phyloP scores from a whole-genome alignment of 2,797 vertebrate species.

The Sebastes taczanowskii region DNA sequence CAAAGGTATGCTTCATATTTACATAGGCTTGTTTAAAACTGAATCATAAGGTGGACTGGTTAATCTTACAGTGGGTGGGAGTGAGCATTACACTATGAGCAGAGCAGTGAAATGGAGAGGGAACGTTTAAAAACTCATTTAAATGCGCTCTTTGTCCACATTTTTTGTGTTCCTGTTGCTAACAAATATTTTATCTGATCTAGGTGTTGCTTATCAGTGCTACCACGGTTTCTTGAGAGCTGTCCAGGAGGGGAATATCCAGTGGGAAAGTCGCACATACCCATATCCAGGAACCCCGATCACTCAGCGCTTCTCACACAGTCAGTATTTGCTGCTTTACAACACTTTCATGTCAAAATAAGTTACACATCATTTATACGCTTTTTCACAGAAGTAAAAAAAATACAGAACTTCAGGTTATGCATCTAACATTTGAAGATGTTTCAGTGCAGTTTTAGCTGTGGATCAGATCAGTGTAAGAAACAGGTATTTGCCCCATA shows the following conservation, averaged over 20 bases:
- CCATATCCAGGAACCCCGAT: constrained; percentile 99
- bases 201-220: constrained; percentile 98
- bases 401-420: background rate
- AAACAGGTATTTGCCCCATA: background rate
- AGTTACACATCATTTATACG: background rate
- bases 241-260: constrained; percentile 96
- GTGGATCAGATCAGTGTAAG: background rate
- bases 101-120: background rate
- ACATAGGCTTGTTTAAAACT: background rate
- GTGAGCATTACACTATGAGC: background rate
- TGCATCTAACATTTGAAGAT: background rate
- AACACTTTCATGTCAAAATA: background rate
- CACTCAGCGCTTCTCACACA: constrained; percentile 98
- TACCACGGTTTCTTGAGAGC: constrained; percentile 98
- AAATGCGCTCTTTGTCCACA: background rate
- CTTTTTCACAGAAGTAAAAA: background rate
- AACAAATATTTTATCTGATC: constrained; percentile 18
- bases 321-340: constrained; percentile 81
- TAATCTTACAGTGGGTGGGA: background rate
- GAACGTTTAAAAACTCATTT: background rate
- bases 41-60: background rate
- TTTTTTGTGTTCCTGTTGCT: background rate
- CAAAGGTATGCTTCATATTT: constrained; percentile 86
- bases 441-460: background rate
- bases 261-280: constrained; percentile 99